Evolutionary conservation across 2,888 invertebrate species (phyloP).

Genomic region (Ophioninae sp.): DNA sequence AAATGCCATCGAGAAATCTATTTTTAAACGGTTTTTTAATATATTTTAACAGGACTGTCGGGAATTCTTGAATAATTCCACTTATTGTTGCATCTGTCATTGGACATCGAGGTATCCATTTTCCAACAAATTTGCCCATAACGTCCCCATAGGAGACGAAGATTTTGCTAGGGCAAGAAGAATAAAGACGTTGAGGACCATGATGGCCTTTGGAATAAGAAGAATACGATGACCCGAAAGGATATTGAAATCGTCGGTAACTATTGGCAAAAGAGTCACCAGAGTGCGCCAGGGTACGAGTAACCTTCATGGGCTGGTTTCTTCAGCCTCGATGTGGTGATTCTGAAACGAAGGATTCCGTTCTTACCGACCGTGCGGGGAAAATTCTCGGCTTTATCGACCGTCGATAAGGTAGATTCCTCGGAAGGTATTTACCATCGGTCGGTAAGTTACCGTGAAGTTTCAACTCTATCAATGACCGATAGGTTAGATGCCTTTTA

Average conservation of each 20-base stretch:
- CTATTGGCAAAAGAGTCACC: not conserved
- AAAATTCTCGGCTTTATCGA: conserved; percentile 39
- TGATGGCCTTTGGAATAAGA: not conserved
- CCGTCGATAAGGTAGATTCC: conserved; percentile 58
- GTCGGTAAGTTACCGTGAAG: conserved; percentile 39
- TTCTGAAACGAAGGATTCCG: not conserved
- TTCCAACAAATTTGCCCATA: no score
- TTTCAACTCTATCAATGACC: conserved; percentile 7
- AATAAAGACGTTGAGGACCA: not conserved
- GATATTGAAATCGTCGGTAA: not conserved
- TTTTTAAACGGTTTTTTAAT: no score
- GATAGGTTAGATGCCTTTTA: conserved; percentile 14
- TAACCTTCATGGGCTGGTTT: conserved; percentile 2
- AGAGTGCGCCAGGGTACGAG: conserved; percentile 23
- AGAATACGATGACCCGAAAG: not conserved
- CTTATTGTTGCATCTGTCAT: no score
- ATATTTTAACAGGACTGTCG: no score
- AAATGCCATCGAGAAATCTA: no score
- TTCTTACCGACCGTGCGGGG: conserved; percentile 67
- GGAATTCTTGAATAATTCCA: no score
- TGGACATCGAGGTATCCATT: no score
- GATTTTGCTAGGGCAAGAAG: no score
- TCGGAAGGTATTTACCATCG: conserved; percentile 26
- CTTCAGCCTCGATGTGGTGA: not conserved
- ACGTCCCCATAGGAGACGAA: no score